A percentile compares a stretch with the other conserved stretches of the same genome.
Conservation (phyloP, 2,888 invertebrate genomes). For the Callyntrura sp. region DNA sequence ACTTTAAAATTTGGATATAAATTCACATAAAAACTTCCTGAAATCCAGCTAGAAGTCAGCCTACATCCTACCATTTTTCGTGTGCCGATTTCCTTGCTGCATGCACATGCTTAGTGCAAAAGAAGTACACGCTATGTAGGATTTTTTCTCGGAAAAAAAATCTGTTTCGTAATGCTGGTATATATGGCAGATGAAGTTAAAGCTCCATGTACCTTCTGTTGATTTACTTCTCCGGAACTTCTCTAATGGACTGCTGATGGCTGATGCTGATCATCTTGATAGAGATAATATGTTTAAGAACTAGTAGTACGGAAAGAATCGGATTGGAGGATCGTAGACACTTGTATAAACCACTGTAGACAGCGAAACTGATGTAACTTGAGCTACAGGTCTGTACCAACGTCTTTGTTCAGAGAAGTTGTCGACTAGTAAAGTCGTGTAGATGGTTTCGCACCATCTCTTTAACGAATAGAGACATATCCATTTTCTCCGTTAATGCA, state of each 20-base stretch:
- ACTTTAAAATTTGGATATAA: neutral
- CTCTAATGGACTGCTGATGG: slow-evolving; percentile 5
- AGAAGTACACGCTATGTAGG: too few species aligned
- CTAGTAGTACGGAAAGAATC: neutral
- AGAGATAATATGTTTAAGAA: slow-evolving; percentile 39
- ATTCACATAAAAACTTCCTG: neutral
- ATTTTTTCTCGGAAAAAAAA: too few species aligned
- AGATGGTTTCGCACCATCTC: slow-evolving; percentile 24
- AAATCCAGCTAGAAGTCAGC: neutral
- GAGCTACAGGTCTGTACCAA: neutral
- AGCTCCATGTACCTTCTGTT: neutral
- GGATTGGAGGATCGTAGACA: neutral
- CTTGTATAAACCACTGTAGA: neutral
- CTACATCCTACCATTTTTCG: neutral
- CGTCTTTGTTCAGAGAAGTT: neutral
- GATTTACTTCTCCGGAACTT: neutral
- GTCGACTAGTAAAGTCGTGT: slow-evolving; percentile 25
- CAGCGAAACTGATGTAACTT: neutral
- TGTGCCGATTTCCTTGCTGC: neutral
- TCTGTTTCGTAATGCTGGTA: too few species aligned
- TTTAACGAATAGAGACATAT: too few species aligned
- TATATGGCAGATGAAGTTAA: neutral
- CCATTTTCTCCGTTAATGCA: slow-evolving; percentile 6
- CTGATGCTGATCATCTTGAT: slow-evolving; percentile 5
- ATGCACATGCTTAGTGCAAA: too few species aligned